Evolutionary conservation across 1,140 invertebrate genomes (phyloP), one percentile per base, ranked within the genome.

Genomic region (Rhagoletis pomonella): DNA sequence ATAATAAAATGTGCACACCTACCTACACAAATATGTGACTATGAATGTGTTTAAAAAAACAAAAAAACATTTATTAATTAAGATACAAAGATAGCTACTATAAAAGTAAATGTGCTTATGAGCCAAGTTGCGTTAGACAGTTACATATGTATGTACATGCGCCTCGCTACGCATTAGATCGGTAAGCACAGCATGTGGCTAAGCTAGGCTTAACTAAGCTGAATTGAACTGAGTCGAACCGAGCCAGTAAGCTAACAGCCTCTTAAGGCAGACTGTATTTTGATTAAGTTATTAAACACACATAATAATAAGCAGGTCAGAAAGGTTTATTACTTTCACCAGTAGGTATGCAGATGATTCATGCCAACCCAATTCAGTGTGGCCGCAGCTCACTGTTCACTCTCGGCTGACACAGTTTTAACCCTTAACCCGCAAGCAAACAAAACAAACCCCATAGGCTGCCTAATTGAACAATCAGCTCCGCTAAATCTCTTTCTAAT

Each of bases 281-380:
- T 55, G 73, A 81, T 81, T 81, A 81, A 81, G 73, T 81, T 19
- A 81, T 81, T 81, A 81, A 81, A 81, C 47, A 10, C 73, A 50
- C 73, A 55, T 81, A 81, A 81, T 81, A 10, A 81, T 17, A 1
- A 55, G 47, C 73, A 50, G n/a, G 0, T 9, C 6, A 39, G 39
- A 44, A 69, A 1, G 47, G 44, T 55, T 81, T 55, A 55, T 55
- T 55, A 55, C 3, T 9, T 81, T 47, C 29, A 29, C 29, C 29
- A 29, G 10, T 55, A 3, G 19, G 19, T 81, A 29, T 55, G 69
- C 9, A 55, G 47, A 55, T 81, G 73, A 81, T 55, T 77, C 69
- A 77, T 77, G n/a, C 47, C 7, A 55, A 29, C 7, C 7, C 47
- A 29, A 2, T 55, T 19, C 73, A 55, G 44, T 50, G 73, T 81